phyloP scores from a whole-genome alignment of 2,888 invertebrate genomes.

The Parnassius apollo region DNA sequence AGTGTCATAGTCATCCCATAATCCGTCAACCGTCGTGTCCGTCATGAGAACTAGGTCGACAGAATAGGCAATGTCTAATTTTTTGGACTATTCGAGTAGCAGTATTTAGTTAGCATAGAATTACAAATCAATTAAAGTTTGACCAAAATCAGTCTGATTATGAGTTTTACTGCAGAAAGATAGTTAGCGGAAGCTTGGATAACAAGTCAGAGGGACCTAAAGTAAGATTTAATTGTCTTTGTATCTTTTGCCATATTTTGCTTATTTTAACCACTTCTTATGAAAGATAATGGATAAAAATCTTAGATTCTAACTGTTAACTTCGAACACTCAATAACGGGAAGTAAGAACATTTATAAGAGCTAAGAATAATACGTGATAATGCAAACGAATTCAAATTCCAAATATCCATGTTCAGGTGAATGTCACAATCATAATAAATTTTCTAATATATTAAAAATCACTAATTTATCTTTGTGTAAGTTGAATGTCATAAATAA shows the following conservation, averaged over 20 bases:
- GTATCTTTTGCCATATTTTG: conserved; percentile 75
- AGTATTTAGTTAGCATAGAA: conserved; percentile 33
- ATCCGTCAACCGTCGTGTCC: conserved; percentile 40
- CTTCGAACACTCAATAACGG: conserved; percentile 16
- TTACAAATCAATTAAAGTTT: conserved; percentile 31
- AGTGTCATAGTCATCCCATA: conserved; percentile 35
- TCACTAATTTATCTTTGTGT: too few species aligned
- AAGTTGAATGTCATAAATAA: too few species aligned
- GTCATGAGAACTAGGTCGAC: conserved; percentile 74
- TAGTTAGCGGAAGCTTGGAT: conserved; percentile 49
- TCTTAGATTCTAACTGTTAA: conserved; percentile 6
- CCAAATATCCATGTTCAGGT: conserved; percentile 15
- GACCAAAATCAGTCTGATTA: conserved; percentile 42
- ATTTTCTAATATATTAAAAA: background rate
- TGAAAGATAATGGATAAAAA: conserved; percentile 33
- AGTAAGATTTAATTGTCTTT: conserved; percentile 47
- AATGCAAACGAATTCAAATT: conserved; percentile 4
- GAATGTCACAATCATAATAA: conserved; percentile 9
- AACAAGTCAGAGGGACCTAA: conserved; percentile 59
- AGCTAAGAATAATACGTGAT: conserved; percentile 4
- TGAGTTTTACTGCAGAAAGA: conserved; percentile 47
- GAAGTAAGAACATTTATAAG: background rate
- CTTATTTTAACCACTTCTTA: conserved; percentile 63
- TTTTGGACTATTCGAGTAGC: conserved; percentile 49
- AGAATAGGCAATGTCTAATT: conserved; percentile 56